Base-by-base conservation (phyloP, 2,888 invertebrate species). In the Aproaerema taeniolella region DNA sequence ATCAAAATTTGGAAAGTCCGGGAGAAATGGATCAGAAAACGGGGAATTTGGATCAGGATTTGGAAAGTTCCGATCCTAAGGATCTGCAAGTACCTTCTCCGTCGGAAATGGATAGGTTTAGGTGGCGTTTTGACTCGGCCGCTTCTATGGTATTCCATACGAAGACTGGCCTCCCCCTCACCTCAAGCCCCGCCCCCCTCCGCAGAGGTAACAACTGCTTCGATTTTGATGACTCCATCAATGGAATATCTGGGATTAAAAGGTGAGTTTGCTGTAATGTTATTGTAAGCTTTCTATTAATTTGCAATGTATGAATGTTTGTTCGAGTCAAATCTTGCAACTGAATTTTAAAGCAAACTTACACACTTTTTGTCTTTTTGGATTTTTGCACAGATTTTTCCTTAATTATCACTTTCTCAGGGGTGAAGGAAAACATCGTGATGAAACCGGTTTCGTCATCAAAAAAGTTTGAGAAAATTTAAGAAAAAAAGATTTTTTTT, bases 181-280 rank as follows among this genome's bases (percentile, higher is more conserved):
- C 95, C 0, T 95, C 95, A 25, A 95, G 95, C 68, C 96, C 96
- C 0, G 96, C 95, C 1, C 96, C 96, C 0, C 75, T 94, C 45
- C 81, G 95, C 31, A 88, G 92, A 36, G 93, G 94, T 2, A 92
- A 91, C 50, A 90, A 91, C 39, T 91, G 93, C 60, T 95, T 96
- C 69, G 95, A 94, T 66, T 96, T 93, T 61, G 96, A 96, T 76
- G 92, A 93, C 58, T 90, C 91, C 26, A 89, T 95, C 48, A 92
- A 91, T 53, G 91, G 92, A 5, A 91, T 93, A 16, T 91, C 93
- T 39, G 93, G 94, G 28, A 94, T 95, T 52, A 92, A 94, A 81
- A 94, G 93, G 94, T 94, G 64, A 56, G 35, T n/a, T 9, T 26
- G n/a, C n/a, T n/a, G n/a, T n/a, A n/a, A n/a, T n/a, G n/a, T n/a